phyloP scores from a whole-genome alignment of 2,888 invertebrate genomes.

The Galeruca laticollis region DNA sequence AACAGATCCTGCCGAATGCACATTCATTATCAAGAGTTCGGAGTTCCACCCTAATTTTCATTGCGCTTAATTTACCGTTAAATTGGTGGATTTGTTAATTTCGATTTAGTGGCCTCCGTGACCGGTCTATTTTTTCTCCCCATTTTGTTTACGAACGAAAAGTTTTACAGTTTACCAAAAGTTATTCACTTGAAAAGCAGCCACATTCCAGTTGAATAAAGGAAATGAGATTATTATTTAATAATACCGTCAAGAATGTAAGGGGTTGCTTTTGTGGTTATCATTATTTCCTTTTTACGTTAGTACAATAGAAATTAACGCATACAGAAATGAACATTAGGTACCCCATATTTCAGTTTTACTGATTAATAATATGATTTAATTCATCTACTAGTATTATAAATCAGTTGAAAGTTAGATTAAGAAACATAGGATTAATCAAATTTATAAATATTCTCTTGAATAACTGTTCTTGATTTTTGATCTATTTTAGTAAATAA shows the following conservation, averaged over 20 bases:
- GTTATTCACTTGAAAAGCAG: slow-evolving; percentile 21
- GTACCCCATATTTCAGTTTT: too few relatives aligned
- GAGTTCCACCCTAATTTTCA: slow-evolving; percentile 34
- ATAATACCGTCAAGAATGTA: slow-evolving; percentile 13
- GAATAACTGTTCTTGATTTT: too few relatives aligned
- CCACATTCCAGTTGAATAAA: slow-evolving; percentile 18
- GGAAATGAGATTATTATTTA: slow-evolving; percentile 18
- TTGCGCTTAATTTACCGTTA: slow-evolving; percentile 43
- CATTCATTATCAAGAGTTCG: slow-evolving; percentile 27
- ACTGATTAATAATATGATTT: too few relatives aligned
- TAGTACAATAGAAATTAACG: not conserved
- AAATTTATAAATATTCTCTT: too few relatives aligned
- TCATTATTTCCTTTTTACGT: not conserved
- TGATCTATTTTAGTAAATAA: too few relatives aligned
- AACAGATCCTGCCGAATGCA: slow-evolving; percentile 13
- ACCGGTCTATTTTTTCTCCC: slow-evolving; percentile 37
- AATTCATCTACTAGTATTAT: too few relatives aligned
- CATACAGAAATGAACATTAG: too few relatives aligned
- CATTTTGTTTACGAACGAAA: slow-evolving; percentile 24
- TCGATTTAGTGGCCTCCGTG: slow-evolving; percentile 25
- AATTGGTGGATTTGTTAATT: slow-evolving; percentile 44
- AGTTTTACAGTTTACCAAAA: slow-evolving; percentile 13
- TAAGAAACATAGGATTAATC: too few relatives aligned
- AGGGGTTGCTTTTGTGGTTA: not conserved
- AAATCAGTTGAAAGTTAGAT: too few relatives aligned